Conservation (phyloP, 1,140 invertebrate genomes). For the Paralvinella palmiformis region DNA sequence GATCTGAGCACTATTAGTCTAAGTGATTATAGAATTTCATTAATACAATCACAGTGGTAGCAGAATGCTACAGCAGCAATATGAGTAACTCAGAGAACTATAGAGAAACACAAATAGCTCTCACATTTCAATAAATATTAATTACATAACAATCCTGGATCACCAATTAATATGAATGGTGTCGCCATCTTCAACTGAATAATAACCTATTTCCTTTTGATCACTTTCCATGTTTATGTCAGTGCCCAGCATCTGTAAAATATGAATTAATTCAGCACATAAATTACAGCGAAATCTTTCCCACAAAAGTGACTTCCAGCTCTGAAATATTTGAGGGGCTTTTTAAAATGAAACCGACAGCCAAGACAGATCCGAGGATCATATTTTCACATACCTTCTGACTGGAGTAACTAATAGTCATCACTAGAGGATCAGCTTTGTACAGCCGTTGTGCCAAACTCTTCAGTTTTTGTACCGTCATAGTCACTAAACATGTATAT, state of each 20-base stretch:
- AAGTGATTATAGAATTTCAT: no score
- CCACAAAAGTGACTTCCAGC: neutral
- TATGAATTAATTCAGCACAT: no score
- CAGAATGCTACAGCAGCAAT: no score
- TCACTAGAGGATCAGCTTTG: slow-evolving; percentile 53
- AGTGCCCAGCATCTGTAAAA: slow-evolving; percentile 54
- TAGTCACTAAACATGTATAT: slow-evolving; percentile 56
- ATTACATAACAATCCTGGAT: slow-evolving; percentile 1
- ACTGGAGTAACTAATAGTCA: slow-evolving; percentile 55
- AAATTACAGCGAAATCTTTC: neutral
- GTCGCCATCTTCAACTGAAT: slow-evolving; percentile 77
- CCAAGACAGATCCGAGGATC: neutral
- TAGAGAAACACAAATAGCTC: no score
- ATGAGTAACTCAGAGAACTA: no score
- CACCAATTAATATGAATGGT: slow-evolving; percentile 66
- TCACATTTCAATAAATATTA: no score
- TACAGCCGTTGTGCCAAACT: slow-evolving; percentile 67
- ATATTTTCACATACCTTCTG: slow-evolving; percentile 49
- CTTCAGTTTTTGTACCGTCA: slow-evolving; percentile 75
- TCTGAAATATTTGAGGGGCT: neutral
- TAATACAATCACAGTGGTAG: no score
- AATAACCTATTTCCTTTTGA: slow-evolving; percentile 72
- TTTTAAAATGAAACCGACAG: neutral
- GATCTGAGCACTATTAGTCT: no score
- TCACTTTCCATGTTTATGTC: slow-evolving; percentile 72